These are phyloP conservation scores for Lutraria lutraria DNA, from an alignment of 2,888 invertebrate genomes.

Conservation along the genomic window DNA sequence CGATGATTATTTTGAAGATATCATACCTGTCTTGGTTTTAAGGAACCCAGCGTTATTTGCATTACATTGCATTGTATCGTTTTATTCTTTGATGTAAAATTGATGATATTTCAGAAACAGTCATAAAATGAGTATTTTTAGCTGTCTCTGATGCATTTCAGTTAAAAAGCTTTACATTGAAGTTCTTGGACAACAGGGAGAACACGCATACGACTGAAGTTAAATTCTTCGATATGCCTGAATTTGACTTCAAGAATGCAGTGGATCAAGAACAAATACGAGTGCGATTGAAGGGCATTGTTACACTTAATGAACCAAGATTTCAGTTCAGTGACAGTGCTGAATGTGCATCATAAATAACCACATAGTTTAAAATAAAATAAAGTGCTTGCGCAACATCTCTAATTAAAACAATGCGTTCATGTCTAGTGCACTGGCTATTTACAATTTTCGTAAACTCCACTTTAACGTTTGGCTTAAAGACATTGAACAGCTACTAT, in stretches of 20 bases:
- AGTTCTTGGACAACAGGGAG: neutral
- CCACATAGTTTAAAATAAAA: too few species aligned
- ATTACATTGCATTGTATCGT: neutral
- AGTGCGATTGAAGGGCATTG: neutral
- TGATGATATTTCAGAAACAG: neutral
- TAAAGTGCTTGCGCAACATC: too few species aligned
- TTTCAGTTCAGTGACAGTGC: too few species aligned
- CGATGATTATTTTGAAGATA: too few species aligned
- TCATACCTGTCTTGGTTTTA: too few species aligned
- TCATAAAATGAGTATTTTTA: neutral
- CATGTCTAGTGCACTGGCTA: too few species aligned
- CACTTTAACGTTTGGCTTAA: too few species aligned
- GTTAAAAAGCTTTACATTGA: neutral
- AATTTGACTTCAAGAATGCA: neutral
- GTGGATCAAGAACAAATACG: neutral
- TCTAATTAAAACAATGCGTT: too few species aligned
- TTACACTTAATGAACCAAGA: neutral
- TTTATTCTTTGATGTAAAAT: neutral
- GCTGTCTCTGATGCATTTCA: neutral
- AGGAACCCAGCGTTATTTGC: neutral
- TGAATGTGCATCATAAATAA: too few species aligned
- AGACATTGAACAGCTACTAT: too few species aligned
- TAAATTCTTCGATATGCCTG: neutral
- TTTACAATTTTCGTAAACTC: too few species aligned
- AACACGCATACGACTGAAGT: neutral